phyloP scores from a whole-genome alignment of 2,797 vertebrate species.

The Enteromius trimaculatus region DNA sequence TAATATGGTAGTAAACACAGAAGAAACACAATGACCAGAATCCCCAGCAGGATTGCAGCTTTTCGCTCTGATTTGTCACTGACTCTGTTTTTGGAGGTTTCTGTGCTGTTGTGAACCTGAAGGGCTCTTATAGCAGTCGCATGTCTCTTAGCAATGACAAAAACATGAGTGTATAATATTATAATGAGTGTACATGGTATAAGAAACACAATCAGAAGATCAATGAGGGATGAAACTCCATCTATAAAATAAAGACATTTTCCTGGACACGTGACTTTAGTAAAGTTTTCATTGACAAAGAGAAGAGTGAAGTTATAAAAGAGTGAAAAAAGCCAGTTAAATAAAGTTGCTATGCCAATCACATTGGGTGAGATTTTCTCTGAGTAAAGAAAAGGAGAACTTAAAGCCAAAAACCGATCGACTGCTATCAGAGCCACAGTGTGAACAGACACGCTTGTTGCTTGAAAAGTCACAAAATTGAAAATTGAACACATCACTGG shows the following conservation, averaged over 20 bases:
- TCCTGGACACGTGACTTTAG: conserved; percentile 44
- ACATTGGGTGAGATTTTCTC: conserved; percentile 41
- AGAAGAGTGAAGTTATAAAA: conserved; percentile 54
- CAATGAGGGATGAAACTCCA: conserved; percentile 41
- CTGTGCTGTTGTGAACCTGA: background rate
- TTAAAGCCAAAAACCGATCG: conserved; percentile 54
- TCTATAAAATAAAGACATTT: conserved; percentile 39
- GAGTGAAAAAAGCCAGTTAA: conserved; percentile 54
- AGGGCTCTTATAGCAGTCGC: conserved; percentile 55
- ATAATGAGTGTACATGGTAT: conserved; percentile 55
- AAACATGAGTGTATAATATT: conserved; percentile 53
- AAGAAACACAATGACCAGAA: conserved; percentile 58
- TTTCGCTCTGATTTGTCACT: conserved; percentile 54
- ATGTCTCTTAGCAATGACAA: conserved; percentile 56
- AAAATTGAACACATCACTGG: conserved; percentile 42
- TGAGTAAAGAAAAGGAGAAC: conserved; percentile 47
- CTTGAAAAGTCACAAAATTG: conserved; percentile 51
- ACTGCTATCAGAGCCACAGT: conserved; percentile 59
- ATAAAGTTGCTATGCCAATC: background rate
- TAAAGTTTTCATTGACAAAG: conserved; percentile 50
- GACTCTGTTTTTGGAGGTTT: background rate
- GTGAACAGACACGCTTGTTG: conserved; percentile 53
- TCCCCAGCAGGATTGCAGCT: conserved; percentile 51
- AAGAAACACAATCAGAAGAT: conserved; percentile 54
- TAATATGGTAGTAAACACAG: conserved; percentile 59